phyloP scores from a whole-genome alignment of 2,888 invertebrate species.

The Microctonus hyperodae region DNA sequence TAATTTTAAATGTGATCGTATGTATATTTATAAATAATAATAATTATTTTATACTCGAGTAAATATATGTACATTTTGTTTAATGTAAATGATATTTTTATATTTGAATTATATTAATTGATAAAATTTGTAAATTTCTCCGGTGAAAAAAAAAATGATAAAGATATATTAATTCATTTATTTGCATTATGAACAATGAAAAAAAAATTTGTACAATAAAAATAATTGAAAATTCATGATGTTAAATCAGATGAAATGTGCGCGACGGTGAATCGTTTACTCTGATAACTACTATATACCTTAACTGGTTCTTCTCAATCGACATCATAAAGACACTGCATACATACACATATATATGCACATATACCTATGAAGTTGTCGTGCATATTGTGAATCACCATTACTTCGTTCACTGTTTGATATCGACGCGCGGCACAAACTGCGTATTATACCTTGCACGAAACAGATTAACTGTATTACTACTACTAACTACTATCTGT shows the following conservation, averaged over 20 bases:
- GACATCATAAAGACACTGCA: background rate
- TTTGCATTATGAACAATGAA: background rate
- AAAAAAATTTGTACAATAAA: background rate
- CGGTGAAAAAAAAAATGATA: no score
- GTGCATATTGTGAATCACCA: constrained; percentile 4
- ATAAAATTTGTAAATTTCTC: no score
- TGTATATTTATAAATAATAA: background rate
- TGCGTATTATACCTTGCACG: constrained; percentile 32
- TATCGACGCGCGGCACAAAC: constrained; percentile 24
- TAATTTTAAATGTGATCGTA: background rate
- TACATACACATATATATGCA: background rate
- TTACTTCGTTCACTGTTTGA: constrained; percentile 19
- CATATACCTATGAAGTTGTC: background rate
- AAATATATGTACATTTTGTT: background rate
- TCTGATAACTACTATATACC: background rate
- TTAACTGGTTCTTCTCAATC: background rate
- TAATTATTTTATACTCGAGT: background rate
- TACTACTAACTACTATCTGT: constrained; percentile 35
- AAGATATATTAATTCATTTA: no score
- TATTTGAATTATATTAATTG: no score
- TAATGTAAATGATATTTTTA: no score
- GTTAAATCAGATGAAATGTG: background rate
- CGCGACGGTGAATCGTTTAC: background rate
- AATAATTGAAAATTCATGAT: background rate
- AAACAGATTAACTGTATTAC: constrained; percentile 31